phyloP scores from a whole-genome alignment of 2,113 vertebrate species.

The Pandion haliaetus region DNA sequence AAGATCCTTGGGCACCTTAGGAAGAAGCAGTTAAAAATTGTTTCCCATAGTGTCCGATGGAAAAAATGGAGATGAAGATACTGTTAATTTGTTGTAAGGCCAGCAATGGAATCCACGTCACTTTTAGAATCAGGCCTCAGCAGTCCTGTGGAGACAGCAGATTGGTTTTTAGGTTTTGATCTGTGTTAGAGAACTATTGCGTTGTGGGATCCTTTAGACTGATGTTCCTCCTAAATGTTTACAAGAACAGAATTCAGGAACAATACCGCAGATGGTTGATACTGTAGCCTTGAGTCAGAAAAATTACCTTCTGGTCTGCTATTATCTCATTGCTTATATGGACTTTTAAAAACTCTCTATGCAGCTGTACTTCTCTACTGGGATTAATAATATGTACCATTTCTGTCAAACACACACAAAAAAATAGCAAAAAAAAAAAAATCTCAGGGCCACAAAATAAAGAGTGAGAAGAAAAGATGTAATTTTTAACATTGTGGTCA shows the following conservation, averaged over 20 bases:
- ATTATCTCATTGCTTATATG: background rate
- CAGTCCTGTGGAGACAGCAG: background rate
- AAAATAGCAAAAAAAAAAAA: background rate
- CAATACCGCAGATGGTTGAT: background rate
- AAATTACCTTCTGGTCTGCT: background rate
- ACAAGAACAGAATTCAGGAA: background rate
- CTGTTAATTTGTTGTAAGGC: background rate
- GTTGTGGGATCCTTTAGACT: background rate
- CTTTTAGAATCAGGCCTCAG: background rate
- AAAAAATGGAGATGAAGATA: background rate
- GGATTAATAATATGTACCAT: background rate
- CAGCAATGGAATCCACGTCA: background rate
- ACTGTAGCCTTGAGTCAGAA: background rate
- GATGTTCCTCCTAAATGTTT: background rate
- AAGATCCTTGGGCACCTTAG: background rate
- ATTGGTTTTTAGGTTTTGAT: background rate
- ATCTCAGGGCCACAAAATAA: background rate
- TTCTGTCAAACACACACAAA: background rate
- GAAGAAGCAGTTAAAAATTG: background rate
- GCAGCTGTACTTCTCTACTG: background rate
- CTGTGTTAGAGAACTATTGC: background rate
- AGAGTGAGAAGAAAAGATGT: background rate
- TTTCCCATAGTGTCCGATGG: accelerated
- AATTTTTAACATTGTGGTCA: background rate
- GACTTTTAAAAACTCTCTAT: background rate